phyloP scores from a whole-genome alignment of 2,888 invertebrate species.

The Mythimna loreyi region DNA sequence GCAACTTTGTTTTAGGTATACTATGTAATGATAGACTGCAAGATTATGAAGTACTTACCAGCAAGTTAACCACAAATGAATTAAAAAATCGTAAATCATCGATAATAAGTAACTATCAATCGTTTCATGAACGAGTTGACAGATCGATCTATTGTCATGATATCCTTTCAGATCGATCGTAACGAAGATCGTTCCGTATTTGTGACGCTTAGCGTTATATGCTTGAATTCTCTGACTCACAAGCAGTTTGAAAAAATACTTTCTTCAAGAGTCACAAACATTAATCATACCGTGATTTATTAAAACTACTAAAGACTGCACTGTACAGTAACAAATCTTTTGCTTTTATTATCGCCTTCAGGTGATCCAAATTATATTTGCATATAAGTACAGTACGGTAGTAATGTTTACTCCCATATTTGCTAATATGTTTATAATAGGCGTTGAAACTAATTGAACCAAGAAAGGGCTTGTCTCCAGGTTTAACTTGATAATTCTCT shows the following conservation, averaged over 20 bases:
- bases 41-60: too few species aligned
- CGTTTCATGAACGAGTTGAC: too few species aligned
- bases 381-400: too few species aligned
- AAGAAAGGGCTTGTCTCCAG: neutral
- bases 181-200: too few species aligned
- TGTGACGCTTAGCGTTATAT: neutral
- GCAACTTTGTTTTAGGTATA: too few species aligned
- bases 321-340: neutral
- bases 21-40: too few species aligned
- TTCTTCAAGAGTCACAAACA: neutral
- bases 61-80: too few species aligned
- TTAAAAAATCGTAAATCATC: too few species aligned
- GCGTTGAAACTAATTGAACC: neutral
- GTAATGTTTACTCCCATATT: neutral
- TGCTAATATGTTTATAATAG: neutral
- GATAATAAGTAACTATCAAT: too few species aligned
- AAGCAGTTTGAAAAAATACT: neutral
- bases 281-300: neutral
- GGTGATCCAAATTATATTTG: neutral
- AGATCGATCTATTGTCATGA: too few species aligned
- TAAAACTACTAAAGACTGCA: neutral
- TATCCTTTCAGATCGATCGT: too few species aligned
- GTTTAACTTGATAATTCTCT: neutral
- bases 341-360: neutral
- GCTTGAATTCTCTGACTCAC: neutral